Evolutionary conservation across 2,113 vertebrate genomes (phyloP), one percentile per base, ranked within the genome.

Genomic region (Pseudolaguvia tuberculata): DNA sequence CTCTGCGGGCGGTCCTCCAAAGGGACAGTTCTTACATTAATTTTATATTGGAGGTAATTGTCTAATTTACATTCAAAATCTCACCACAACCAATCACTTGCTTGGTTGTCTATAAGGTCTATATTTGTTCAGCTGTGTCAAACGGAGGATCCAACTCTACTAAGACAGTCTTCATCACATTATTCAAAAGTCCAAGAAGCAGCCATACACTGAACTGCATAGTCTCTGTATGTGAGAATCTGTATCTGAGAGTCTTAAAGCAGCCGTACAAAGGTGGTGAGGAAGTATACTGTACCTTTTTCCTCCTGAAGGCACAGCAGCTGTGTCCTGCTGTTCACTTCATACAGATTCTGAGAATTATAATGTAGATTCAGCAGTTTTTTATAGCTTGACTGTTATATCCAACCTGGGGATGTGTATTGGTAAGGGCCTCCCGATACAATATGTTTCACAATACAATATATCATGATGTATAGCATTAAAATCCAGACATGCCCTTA

Each of bases 141-240:
- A 69, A 29, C 35, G 20, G 27, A 69, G 4, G 67, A 69, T 53
- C 67, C 50, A 53, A 15, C 53, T 52, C 53, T 53, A 14, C 27
- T 69, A 31, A 52, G 48, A 69, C 45, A 48, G 45, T 25, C 25
- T 42, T 51, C 27, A n/a, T 10, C 17, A 68, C 18, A 68, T 51
- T 68, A 68, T 51, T 52, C 66, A 68, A 67, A 27, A 31, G 27
- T 52, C 51, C 29, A n/a, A 52, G n/a, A 52, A 68, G 45, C 48
- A 52, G 48, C 5, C 66, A 50, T 2, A 52, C 4, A 52, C 5
- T 52, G 47, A 31, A 52, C 10, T 67, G 6, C 45, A 45, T 23
- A 48, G 42, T 63, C 5, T 45, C 12, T 45, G 59, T 9, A 47
- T 47, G 21, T 66, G 62, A 25, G n/a, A 35, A 6, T 35, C 31